Conservation (phyloP, 1,140 invertebrate species). For the Pseudachorutes palmiensis region DNA sequence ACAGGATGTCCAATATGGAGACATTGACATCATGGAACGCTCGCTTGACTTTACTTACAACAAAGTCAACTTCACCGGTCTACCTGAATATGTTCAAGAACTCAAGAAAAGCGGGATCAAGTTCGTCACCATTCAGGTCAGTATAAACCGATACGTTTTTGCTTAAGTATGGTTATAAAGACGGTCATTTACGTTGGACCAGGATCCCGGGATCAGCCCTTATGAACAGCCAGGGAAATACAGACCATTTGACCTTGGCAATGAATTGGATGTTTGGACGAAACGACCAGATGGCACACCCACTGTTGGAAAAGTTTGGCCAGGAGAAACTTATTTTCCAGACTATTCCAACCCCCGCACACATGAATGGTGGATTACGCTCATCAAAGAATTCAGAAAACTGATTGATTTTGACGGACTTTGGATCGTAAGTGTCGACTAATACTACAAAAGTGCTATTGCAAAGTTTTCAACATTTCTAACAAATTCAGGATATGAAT, state of each 20-base stretch:
- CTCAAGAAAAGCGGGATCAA: conserved; percentile 39
- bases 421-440: conserved; percentile 32
- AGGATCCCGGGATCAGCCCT: conserved; percentile 32
- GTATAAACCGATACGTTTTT: neutral
- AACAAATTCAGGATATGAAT: conserved; percentile 32
- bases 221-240: conserved; percentile 27
- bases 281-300: conserved; percentile 34
- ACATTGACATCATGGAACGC: conserved; percentile 42
- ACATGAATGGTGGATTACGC: conserved; percentile 28
- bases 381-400: conserved; percentile 29
- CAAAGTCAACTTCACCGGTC: conserved; percentile 41
- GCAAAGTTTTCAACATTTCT: neutral
- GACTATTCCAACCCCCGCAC: conserved; percentile 31
- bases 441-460: neutral
- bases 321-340: conserved; percentile 37
- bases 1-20: conserved; percentile 49
- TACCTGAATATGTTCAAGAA: conserved; percentile 43
- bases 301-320: conserved; percentile 42
- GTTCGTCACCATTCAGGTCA: conserved; percentile 18
- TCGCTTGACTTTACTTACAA: conserved; percentile 49
- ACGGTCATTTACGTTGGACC: neutral
- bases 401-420: conserved; percentile 30
- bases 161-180: neutral
- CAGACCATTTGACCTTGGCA: conserved; percentile 29
- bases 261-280: conserved; percentile 38